A percentile compares a stretch with the other conserved stretches of the same genome.
phyloP scores from a whole-genome alignment of 2,888 invertebrate species.

The Tigriopus californicus region DNA sequence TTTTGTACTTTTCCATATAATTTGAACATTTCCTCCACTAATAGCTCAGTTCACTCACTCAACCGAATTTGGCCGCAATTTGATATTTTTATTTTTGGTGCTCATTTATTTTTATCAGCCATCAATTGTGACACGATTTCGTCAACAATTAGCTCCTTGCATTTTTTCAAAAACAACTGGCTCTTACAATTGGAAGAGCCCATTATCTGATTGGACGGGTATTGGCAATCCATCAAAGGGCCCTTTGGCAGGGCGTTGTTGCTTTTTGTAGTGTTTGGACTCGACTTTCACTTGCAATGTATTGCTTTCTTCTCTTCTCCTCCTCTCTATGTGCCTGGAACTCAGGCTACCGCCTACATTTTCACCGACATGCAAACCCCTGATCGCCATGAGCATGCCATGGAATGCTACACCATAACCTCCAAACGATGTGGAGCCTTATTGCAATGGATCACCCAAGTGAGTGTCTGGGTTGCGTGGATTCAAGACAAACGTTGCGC shows the following conservation, averaged over 20 bases:
- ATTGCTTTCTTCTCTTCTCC: background rate
- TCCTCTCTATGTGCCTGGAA: background rate
- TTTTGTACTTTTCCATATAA: too few species aligned
- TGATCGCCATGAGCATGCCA: conserved; percentile 29
- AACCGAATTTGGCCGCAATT: too few species aligned
- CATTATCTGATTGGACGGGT: too few species aligned
- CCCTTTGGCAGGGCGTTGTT: background rate
- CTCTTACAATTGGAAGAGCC: too few species aligned
- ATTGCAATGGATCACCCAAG: conserved; percentile 35
- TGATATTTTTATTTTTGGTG: too few species aligned
- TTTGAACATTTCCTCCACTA: too few species aligned
- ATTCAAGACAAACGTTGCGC: background rate
- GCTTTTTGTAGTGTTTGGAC: background rate
- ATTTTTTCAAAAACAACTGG: too few species aligned
- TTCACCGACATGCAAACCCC: conserved; percentile 32
- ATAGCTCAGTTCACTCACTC: too few species aligned
- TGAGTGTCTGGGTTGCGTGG: conserved; percentile 20
- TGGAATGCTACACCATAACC: conserved; percentile 30
- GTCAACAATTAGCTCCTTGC: too few species aligned
- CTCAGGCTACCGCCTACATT: conserved; percentile 29
- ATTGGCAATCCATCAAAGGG: too few species aligned
- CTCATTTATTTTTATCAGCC: too few species aligned
- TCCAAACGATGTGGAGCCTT: conserved; percentile 30
- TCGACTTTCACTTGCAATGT: background rate
- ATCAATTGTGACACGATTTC: too few species aligned